Evolutionary conservation across 2,797 vertebrate genomes (phyloP).

Genomic region (Amblyopsis hoosieri): DNA sequence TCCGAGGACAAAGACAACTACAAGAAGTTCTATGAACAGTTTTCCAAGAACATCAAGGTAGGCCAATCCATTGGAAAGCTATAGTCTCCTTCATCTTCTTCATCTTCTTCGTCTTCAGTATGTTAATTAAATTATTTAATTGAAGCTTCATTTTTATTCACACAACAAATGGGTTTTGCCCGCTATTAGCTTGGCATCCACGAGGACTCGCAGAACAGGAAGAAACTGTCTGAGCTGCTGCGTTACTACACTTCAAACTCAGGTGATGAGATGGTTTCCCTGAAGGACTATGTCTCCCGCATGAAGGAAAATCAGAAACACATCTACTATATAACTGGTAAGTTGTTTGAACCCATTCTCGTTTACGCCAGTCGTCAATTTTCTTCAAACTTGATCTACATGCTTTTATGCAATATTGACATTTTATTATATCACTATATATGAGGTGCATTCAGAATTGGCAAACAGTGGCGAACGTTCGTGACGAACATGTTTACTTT

Average conservation of each 20-base stretch:
- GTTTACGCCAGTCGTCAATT: background rate
- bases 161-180: background rate
- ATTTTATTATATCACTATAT: background rate
- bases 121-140: background rate
- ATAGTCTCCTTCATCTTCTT: background rate
- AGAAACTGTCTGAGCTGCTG: slow-evolving; percentile 88
- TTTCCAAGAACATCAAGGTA: slow-evolving; percentile 95
- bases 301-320: slow-evolving; percentile 97
- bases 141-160: background rate
- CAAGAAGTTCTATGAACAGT: slow-evolving; percentile 92
- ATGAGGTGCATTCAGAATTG: no score
- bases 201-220: slow-evolving; percentile 91
- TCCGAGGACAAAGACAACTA: slow-evolving; percentile 93
- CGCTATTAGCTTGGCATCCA: slow-evolving; percentile 86
- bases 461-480: no score
- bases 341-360: slow-evolving; percentile 8
- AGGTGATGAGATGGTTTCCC: slow-evolving; percentile 90
- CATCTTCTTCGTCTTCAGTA: background rate
- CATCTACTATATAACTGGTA: slow-evolving; percentile 83
- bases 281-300: slow-evolving; percentile 90
- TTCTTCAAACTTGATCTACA: background rate
- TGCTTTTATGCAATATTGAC: background rate
- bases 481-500: no score
- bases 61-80: slow-evolving; percentile 8
- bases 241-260: slow-evolving; percentile 90